Base-by-base conservation (phyloP, 2,888 invertebrate genomes). In the Scaeva pyrastri region DNA sequence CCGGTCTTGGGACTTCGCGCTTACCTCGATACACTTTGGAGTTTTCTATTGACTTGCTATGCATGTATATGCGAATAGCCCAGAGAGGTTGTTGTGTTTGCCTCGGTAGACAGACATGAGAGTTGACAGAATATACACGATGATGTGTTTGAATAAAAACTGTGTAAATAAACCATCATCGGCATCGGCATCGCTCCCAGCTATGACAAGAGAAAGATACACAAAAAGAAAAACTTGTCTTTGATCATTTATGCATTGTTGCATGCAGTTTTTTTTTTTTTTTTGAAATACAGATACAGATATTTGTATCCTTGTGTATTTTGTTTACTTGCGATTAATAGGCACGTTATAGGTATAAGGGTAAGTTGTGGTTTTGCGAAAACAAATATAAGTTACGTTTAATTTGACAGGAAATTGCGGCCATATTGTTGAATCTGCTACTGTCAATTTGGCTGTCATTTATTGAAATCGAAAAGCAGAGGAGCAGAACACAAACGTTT, bases 81-180 rank as follows among this genome's bases (percentile, higher is more conserved):
- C n/a, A n/a, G n/a, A 31, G 31, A 31, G 73, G 74, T 74, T 71
- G 55, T 56, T 82, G 48, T 78, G 64, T 82, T 81, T 71, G 77
- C 81, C 39, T 64, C 16, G 43, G 68, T 39, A 74, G 85, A 68
- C 23, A 52, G 43, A 45, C 45, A 26, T 43, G 6, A 11, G 6
- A 11, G 6, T 21, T 14, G 23, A 16, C 10, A 8, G 12, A 2
- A 2, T 36, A 66, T 14, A 60, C 48, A 66, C 36, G 48, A 68
- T 86, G 48, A 68, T 86, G 82, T 81, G 82, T 81, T 82, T 86
- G 58, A 70, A 77, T 70, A 73, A 74, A 77, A 77, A 77, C 73
- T 81, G 81, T 86, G 81, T 82, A 81, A 86, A 86, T 77, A 86
- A 86, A 81, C 81, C 77, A 82, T n/a, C n/a, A n/a, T n/a, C n/a